Conservation (phyloP, 2,888 invertebrate species). For the Sipha maydis region DNA sequence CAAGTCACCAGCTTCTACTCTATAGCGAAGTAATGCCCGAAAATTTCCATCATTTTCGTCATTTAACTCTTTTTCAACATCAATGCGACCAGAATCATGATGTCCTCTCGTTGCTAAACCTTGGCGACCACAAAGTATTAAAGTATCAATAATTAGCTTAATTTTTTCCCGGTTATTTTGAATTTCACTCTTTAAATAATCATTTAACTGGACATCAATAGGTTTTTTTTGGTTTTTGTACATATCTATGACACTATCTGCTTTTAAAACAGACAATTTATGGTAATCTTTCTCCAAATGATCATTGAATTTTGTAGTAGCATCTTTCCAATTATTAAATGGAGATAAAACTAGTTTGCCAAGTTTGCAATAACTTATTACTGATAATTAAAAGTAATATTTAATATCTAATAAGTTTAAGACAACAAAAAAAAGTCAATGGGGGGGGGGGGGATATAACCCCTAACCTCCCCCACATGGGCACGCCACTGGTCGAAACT, state of each 20-base stretch:
- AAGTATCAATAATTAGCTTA: slow-evolving; percentile 16
- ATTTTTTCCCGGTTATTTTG: slow-evolving; percentile 12
- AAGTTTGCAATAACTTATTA: neutral
- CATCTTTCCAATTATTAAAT: slow-evolving; percentile 52
- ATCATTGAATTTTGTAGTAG: slow-evolving; percentile 12
- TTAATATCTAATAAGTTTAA: too few species aligned
- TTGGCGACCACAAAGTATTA: slow-evolving; percentile 64
- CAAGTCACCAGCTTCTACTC: slow-evolving; percentile 64
- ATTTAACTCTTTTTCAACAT: slow-evolving; percentile 40
- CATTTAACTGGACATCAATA: slow-evolving; percentile 33
- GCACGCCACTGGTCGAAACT: too few species aligned
- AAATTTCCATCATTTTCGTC: slow-evolving; percentile 64
- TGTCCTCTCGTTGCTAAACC: too few species aligned
- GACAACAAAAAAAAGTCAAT: too few species aligned
- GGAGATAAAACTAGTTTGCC: neutral
- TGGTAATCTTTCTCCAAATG: slow-evolving; percentile 43
- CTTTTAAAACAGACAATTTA: too few species aligned
- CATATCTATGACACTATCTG: slow-evolving; percentile 1
- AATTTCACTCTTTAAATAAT: neutral
- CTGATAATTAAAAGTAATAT: too few species aligned
- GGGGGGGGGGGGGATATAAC: too few species aligned
- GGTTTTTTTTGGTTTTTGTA: slow-evolving; percentile 7
- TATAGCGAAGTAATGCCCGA: slow-evolving; percentile 64
- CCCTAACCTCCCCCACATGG: too few species aligned
- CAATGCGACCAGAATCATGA: too few species aligned